Base-by-base conservation (phyloP, 1,140 invertebrate genomes). In the Pygmarrhopalites habei region DNA sequence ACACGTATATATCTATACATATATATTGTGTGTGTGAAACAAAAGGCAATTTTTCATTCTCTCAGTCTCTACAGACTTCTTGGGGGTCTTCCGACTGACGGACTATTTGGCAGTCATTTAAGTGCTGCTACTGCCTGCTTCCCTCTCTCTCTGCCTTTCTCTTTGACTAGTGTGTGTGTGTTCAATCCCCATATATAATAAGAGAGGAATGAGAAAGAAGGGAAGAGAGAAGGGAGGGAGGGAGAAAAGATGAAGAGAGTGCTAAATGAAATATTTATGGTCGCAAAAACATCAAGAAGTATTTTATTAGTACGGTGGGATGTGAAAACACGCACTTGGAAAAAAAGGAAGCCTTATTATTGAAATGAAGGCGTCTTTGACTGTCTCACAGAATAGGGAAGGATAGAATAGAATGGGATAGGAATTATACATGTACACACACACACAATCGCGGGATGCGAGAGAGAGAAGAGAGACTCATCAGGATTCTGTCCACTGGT, bases 231-330 rank as follows among this genome's bases (percentile, higher is more conserved):
- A n/a, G n/a, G n/a, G n/a, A 41, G 53, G 4, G n/a, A 14, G 15
- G 39, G 29, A n/a, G 41, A 39, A 59, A 64, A 64, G 57, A 59
- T 59, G 47, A 64, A 58, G 62, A 59, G 56, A 58, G 62, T 64
- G 62, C 62, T 58, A 64, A 64, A 64, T 64, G 62, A 64, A 59
- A 64, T 59, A 64, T 64, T 64, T 64, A 64, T 59, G 62, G 35
- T 32, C 51, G 53, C 53, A 56, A 56, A 56, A 56, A 56, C 53
- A 35, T 56, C 29, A 56, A 32, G 26, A 56, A 52, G 49, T 52
- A 52, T 52, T 52, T 52, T 52, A 52, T 52, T 52, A 52, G 49
- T 14, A 52, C 21, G 49, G 10, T 26, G 49, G 49, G 49, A 52
- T 52, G 28, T 52, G 49, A 52, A 52, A 52, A 25, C 49, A 52